Percentiles rank a stretch among this genome's conserved stretches.
Evolutionary conservation across 2,113 vertebrate species (phyloP).

Genomic region (Pyxicephalus adspersus): DNA sequence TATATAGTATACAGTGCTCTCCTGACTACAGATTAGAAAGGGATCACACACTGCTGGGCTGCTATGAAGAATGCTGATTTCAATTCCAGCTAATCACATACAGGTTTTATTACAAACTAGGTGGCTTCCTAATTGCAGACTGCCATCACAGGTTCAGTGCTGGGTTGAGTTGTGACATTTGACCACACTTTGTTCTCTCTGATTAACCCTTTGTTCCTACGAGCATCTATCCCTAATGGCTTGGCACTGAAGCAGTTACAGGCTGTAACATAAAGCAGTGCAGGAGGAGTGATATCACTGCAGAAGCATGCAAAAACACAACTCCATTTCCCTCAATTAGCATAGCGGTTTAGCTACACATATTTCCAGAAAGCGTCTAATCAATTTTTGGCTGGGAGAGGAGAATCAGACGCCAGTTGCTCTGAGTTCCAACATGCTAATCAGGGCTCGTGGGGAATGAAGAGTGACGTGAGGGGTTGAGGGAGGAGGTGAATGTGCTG

Average conservation of each 20-base stretch:
- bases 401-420: constrained; percentile 55
- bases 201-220: neutral
- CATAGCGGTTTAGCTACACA: constrained; percentile 58
- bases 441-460: constrained; percentile 53
- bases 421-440: constrained; percentile 55
- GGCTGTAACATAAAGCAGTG: constrained; percentile 50
- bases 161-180: neutral
- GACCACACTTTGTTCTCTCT: neutral
- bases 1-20: constrained; percentile 3
- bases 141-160: neutral
- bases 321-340: constrained; percentile 57
- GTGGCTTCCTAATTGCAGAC: neutral
- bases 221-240: neutral
- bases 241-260: constrained; percentile 50
- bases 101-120: neutral
- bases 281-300: constrained; percentile 54
- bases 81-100: too few species aligned
- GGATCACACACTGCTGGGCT: neutral
- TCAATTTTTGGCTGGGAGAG: constrained; percentile 57
- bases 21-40: neutral
- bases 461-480: constrained; percentile 48
- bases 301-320: constrained; percentile 57
- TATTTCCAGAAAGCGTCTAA: constrained; percentile 57
- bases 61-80: neutral
- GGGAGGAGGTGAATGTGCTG: constrained; percentile 9